These are phyloP conservation scores for Motacilla alba DNA, from an alignment of 2,113 vertebrate species.

Conservation along the genomic window DNA sequence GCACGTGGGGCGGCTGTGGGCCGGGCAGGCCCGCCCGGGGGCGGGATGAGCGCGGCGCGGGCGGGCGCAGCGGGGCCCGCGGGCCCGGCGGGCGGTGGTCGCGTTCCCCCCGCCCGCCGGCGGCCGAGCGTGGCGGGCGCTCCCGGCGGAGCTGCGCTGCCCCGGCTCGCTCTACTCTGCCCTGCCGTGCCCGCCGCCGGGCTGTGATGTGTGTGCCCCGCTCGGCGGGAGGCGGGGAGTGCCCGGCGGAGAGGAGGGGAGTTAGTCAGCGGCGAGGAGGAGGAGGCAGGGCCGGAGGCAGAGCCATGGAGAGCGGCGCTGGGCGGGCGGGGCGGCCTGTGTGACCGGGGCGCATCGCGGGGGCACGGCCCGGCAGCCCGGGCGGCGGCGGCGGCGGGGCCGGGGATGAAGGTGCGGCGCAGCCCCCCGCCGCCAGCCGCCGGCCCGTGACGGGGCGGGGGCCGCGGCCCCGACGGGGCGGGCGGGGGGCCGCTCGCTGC, in stretches of 20 bases:
- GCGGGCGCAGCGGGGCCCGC: neutral
- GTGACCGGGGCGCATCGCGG: neutral
- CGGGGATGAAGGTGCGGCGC: too few species aligned
- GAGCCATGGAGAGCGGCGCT: neutral
- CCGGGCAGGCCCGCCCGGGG: neutral
- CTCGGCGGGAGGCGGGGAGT: neutral
- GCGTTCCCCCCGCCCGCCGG: neutral
- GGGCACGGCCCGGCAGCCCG: neutral
- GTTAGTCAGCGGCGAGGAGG: neutral
- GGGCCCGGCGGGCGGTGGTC: neutral
- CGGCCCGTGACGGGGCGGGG: too few species aligned
- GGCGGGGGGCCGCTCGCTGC: too few species aligned
- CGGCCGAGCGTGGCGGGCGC: too few species aligned
- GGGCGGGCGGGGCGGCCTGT: neutral
- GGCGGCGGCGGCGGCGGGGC: neutral
- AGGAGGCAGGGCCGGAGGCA: neutral
- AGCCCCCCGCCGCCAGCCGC: too few species aligned
- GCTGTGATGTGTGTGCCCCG: slow-evolving; percentile 1
- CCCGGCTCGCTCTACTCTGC: neutral
- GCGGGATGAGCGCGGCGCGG: neutral
- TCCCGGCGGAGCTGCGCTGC: too few species aligned
- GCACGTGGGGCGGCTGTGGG: neutral
- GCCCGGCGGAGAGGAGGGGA: neutral
- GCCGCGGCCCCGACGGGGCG: too few species aligned
- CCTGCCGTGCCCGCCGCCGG: neutral